Evolutionary conservation across 2,113 vertebrate species (phyloP).

Genomic region (Emydura subglobosa): DNA sequence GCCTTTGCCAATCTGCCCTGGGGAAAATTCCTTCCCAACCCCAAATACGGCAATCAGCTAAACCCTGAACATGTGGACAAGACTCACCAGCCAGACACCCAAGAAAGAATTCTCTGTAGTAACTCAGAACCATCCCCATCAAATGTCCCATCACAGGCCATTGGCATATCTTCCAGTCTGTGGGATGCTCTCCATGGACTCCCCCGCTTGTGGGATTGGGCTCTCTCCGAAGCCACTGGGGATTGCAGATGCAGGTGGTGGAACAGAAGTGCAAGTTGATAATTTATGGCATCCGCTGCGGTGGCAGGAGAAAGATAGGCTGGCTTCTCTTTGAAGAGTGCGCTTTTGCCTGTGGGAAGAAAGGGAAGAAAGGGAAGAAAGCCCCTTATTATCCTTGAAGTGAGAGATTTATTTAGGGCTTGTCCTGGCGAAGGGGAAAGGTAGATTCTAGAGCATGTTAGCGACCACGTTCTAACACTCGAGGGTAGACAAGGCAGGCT

Average conservation of each 20-base stretch:
- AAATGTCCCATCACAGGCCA: too few species aligned
- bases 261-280: background rate
- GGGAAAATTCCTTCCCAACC: too few species aligned
- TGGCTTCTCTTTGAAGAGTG: conserved; percentile 1
- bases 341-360: rapidly evolving
- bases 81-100: too few species aligned
- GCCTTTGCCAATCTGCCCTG: too few species aligned
- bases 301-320: background rate
- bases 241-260: background rate
- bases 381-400: background rate
- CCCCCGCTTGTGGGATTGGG: background rate
- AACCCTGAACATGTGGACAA: too few species aligned
- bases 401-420: background rate
- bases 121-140: too few species aligned
- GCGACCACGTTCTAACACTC: background rate
- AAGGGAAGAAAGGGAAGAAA: rapidly evolving
- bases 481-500: background rate
- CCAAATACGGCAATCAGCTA: too few species aligned
- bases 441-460: background rate
- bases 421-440: background rate
- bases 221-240: rapidly evolving
- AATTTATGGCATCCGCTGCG: rapidly evolving
- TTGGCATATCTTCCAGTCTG: too few species aligned
- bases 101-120: too few species aligned
- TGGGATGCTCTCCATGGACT: background rate